Base-by-base conservation (phyloP, 2,888 invertebrate genomes). In the Caenorhabditis sinica region DNA sequence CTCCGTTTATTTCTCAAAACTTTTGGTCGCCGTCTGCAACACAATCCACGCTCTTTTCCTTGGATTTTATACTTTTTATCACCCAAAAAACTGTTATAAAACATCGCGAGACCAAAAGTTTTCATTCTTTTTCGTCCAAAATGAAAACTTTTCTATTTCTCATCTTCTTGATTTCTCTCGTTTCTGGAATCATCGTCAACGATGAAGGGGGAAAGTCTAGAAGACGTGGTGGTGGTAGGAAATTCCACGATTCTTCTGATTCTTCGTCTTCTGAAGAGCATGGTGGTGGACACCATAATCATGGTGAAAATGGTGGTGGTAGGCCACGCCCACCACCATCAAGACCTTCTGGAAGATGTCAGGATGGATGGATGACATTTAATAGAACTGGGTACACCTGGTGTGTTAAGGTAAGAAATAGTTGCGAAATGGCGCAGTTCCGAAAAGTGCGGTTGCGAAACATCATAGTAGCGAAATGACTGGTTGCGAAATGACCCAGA, bases 241-340 rank as follows among this genome's bases (percentile, higher is more conserved):
- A 13, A 25, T 11, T 1, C 3, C n/a, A n/a, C n/a, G 20, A n/a
- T 25, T 40, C 63, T 25, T 63, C 63, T 9, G 36, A 36, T 9
- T 61, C 61, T 45, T 11, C 2, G 20, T 49, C 49, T 25, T 43
- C 40, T 13, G 63, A 63, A 25, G 63, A 40, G 6, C 30, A 33
- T n/a, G 58, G 58, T 13, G n/a, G 33, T 5, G 23, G 28, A 23
- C 56, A 58, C 25, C 56, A 28, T 33, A 13, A 40, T 36, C n/a
- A n/a, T n/a, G n/a, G n/a, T n/a, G n/a, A n/a, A n/a, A n/a, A n/a
- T n/a, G 33, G 36, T 11, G 20, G 36, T 11, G 2, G 6, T 25
- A 56, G 53, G 53, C 63, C 63, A 23, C 63, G 63, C 63, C 63
- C 63, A 40, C 63, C 40, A 13, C n/a, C n/a, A n/a, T n/a, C n/a